phyloP scores from a whole-genome alignment of 2,113 vertebrate genomes.

The Oriolus oriolus region DNA sequence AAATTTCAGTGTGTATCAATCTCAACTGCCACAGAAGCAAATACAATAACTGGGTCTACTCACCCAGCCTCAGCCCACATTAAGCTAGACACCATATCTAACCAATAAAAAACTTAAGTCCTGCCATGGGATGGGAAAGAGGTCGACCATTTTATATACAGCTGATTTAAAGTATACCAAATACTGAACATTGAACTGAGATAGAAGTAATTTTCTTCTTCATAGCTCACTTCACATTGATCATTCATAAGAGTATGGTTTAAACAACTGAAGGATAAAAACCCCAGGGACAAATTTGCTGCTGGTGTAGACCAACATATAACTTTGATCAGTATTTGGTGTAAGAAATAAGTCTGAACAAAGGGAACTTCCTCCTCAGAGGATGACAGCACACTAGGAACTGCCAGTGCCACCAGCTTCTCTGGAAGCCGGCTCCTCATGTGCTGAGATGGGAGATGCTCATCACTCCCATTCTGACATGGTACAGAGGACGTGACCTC shows the following conservation, averaged over 20 bases:
- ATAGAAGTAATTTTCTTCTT: not conserved
- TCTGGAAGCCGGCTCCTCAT: not conserved
- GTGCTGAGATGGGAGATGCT: not conserved
- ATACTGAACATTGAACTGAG: not conserved
- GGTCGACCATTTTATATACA: not conserved
- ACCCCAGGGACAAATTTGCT: not conserved
- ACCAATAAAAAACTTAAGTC: not conserved
- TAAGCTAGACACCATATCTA: not conserved
- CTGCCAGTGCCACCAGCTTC: not conserved
- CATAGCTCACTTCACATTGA: not conserved
- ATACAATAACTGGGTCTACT: not conserved
- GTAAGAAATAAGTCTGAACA: not conserved
- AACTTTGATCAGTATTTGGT: not conserved
- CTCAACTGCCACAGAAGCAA: not conserved
- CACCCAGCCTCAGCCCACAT: not conserved
- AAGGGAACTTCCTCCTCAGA: not conserved
- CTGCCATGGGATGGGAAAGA: not conserved
- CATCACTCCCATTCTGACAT: not conserved
- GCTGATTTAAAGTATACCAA: not conserved
- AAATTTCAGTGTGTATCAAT: not conserved
- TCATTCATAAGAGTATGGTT: not conserved
- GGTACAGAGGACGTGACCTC: slow-evolving; percentile 18
- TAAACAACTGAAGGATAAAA: not conserved
- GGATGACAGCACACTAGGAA: not conserved
- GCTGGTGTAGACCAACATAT: not conserved